A percentile compares a stretch with the other conserved stretches of the same genome.
Conservation (phyloP, 2,113 vertebrate genomes). For the Calidris pygmaea region DNA sequence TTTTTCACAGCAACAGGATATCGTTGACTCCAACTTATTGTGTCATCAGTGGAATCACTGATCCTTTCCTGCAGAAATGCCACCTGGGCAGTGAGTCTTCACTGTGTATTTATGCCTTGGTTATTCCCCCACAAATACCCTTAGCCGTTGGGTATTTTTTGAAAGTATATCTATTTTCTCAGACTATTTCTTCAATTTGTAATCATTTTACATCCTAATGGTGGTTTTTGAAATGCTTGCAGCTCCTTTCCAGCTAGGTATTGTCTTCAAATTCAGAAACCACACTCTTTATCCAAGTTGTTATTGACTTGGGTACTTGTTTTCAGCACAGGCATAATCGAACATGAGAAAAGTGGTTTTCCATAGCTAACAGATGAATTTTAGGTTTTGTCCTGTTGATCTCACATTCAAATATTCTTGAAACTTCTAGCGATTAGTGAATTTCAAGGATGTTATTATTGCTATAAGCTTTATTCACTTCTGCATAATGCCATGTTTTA, state of each 20-base stretch:
- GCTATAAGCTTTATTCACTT: conserved; percentile 32
- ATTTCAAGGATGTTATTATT: conserved; percentile 29
- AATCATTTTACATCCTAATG: not conserved
- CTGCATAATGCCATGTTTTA: conserved; percentile 49
- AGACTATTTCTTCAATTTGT: not conserved
- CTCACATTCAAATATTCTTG: not conserved
- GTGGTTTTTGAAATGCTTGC: not conserved
- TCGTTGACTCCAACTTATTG: not conserved
- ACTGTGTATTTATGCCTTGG: not conserved
- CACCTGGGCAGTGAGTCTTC: not conserved
- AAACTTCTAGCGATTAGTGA: not conserved
- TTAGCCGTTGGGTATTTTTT: not conserved
- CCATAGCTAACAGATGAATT: not conserved
- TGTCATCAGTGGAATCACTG: not conserved
- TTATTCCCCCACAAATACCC: not conserved
- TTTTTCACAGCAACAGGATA: not conserved
- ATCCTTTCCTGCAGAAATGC: not conserved
- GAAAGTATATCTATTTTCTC: not conserved
- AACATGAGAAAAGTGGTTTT: not conserved
- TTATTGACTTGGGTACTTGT: not conserved
- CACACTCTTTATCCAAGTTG: not conserved
- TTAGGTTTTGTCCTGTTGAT: not conserved
- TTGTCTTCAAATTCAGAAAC: not conserved
- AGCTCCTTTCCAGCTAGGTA: not conserved
- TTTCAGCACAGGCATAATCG: not conserved